Evolutionary conservation across 2,797 vertebrate species (phyloP).

Genomic region (Chrysocyon brachyurus): DNA sequence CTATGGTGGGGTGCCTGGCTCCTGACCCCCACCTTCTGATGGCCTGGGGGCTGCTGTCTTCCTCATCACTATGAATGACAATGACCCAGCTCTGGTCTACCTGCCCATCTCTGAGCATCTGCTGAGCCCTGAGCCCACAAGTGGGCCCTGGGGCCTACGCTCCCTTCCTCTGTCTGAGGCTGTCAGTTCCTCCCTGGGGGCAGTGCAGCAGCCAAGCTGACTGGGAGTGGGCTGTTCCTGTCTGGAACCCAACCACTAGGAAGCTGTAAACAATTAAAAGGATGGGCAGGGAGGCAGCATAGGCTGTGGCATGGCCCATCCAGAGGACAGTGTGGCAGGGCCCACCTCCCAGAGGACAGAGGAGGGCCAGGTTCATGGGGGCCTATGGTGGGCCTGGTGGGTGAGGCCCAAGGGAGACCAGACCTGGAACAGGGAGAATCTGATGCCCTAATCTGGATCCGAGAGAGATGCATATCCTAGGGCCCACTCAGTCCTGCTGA

Average conservation of each 20-base stretch:
- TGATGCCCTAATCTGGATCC: neutral
- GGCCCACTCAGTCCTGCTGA: neutral
- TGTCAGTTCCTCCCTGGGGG: neutral
- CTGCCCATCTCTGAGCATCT: neutral
- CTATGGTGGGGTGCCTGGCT: neutral
- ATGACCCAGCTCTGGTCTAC: neutral
- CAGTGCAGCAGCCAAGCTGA: neutral
- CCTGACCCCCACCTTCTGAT: neutral
- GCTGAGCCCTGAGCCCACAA: neutral
- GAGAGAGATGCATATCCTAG: neutral
- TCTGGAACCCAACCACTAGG: slow-evolving; percentile 47
- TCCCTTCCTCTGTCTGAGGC: neutral
- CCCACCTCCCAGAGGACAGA: rapidly evolving
- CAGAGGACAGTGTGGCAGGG: neutral
- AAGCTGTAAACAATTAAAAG: neutral
- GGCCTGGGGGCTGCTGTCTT: neutral
- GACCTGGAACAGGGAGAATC: neutral
- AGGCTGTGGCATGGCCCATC: neutral
- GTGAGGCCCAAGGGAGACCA: neutral
- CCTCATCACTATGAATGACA: neutral
- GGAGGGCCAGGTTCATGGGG: neutral
- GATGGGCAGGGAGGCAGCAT: neutral
- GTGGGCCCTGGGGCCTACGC: neutral
- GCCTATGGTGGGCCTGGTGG: neutral
- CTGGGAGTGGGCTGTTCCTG: slow-evolving; percentile 44